These are phyloP conservation scores for Subanguina moxae DNA, from an alignment of 1,140 invertebrate genomes.

Conservation along the genomic window DNA sequence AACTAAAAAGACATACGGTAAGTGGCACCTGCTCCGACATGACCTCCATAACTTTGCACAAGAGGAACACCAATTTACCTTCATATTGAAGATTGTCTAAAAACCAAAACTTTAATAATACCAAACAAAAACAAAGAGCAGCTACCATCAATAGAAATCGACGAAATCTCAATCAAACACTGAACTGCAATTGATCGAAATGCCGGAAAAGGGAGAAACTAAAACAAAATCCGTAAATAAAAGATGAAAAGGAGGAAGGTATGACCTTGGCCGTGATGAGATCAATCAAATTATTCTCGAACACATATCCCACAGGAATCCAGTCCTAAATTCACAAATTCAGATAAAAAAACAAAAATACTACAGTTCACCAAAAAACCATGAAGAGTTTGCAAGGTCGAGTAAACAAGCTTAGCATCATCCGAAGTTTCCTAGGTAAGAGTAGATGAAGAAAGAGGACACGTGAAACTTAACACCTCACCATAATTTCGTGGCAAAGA, in stretches of 20 bases:
- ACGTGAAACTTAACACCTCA: constrained; percentile 44
- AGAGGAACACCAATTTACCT: constrained; percentile 23
- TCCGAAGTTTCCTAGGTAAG: constrained; percentile 78
- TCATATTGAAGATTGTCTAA: constrained; percentile 16
- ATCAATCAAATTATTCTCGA: constrained; percentile 93
- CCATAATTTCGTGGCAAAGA: constrained; percentile 91
- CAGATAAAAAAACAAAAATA: too few species aligned
- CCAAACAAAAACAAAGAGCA: constrained; percentile 32
- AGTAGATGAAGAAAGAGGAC: neutral
- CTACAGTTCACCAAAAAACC: too few species aligned
- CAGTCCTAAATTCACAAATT: constrained; percentile 68
- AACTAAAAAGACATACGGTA: constrained; percentile 3
- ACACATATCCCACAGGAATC: constrained; percentile 98
- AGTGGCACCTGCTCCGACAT: constrained; percentile 31
- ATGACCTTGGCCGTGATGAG: constrained; percentile 71
- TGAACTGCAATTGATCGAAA: constrained; percentile 97
- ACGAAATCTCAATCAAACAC: constrained; percentile 89
- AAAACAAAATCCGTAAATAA: constrained; percentile 36
- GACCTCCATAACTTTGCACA: constrained; percentile 40
- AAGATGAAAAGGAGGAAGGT: neutral
- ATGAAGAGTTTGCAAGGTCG: constrained; percentile 89
- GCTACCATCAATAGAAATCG: constrained; percentile 43
- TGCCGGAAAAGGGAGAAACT: constrained; percentile 92
- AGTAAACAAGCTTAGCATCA: constrained; percentile 62
- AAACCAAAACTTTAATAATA: constrained; percentile 25